Percentiles rank a stretch among this genome's conserved stretches.
Evolutionary conservation across 2,797 vertebrate genomes (phyloP).

Genomic region (Neosilurus mollespiculum): DNA sequence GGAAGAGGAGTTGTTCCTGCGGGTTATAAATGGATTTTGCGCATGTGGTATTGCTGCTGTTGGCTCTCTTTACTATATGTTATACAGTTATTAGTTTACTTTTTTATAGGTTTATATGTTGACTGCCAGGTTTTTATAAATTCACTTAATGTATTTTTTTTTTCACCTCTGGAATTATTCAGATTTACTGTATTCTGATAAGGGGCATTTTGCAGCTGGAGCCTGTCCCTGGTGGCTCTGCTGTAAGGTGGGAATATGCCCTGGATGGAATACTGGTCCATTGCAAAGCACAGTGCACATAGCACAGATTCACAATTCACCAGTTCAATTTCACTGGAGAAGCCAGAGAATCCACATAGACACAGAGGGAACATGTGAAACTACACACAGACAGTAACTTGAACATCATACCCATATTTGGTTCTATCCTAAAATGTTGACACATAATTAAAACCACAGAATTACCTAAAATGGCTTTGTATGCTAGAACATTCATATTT

Average conservation of each 20-base stretch:
- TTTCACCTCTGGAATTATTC: background rate
- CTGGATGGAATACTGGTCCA: background rate
- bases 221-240: background rate
- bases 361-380: background rate
- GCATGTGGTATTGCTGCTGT: background rate
- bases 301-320: background rate
- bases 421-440: background rate
- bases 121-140: background rate
- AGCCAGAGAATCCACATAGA: background rate
- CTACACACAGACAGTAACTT: background rate
- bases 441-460: background rate
- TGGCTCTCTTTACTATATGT: background rate
- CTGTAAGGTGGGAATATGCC: background rate
- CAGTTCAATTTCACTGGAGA: background rate
- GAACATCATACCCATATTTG: background rate
- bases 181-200: background rate
- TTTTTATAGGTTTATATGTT: background rate
- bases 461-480: background rate
- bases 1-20: constrained; percentile 3
- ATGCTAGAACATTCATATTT: background rate
- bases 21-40: constrained; percentile 15
- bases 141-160: background rate
- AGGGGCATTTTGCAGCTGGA: background rate
- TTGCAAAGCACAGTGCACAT: background rate
- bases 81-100: background rate